These are phyloP conservation scores for Chionomys nivalis DNA, from an alignment of 2,113 vertebrate species.

Conservation along the genomic window DNA sequence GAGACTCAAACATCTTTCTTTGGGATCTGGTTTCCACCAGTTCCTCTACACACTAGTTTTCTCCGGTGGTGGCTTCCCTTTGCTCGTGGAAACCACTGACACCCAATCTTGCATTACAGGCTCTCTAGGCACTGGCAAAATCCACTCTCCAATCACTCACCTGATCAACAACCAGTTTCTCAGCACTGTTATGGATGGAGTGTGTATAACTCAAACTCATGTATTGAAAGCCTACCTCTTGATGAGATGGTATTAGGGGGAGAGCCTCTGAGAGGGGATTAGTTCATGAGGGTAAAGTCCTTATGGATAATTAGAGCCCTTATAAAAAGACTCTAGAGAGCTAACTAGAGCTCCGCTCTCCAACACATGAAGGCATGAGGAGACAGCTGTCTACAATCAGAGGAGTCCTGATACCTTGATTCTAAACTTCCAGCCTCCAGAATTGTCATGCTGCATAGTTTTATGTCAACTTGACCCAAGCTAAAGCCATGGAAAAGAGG, in stretches of 20 bases:
- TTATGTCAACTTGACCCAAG: background rate
- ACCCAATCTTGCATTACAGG: background rate
- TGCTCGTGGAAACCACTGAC: background rate
- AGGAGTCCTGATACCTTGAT: background rate
- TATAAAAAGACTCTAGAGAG: background rate
- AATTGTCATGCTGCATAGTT: background rate
- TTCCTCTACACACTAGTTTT: background rate
- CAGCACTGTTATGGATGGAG: background rate
- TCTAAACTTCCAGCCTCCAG: background rate
- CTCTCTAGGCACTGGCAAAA: background rate
- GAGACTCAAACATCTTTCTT: slow-evolving; percentile 68
- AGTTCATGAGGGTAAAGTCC: background rate
- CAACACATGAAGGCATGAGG: background rate
- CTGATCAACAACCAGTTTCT: background rate
- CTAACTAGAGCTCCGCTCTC: background rate
- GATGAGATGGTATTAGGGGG: background rate
- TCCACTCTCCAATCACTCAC: background rate
- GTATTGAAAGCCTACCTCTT: background rate
- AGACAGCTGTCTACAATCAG: background rate
- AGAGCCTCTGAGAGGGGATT: background rate
- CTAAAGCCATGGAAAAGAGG: background rate
- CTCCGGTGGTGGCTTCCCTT: background rate
- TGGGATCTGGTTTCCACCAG: slow-evolving; percentile 39
- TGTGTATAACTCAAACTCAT: background rate
- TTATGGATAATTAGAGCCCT: background rate